A percentile compares a stretch with the other conserved stretches of the same genome.
These are phyloP conservation scores for Papilio protenor DNA, from an alignment of 2,888 invertebrate genomes.

Conservation along the genomic window DNA sequence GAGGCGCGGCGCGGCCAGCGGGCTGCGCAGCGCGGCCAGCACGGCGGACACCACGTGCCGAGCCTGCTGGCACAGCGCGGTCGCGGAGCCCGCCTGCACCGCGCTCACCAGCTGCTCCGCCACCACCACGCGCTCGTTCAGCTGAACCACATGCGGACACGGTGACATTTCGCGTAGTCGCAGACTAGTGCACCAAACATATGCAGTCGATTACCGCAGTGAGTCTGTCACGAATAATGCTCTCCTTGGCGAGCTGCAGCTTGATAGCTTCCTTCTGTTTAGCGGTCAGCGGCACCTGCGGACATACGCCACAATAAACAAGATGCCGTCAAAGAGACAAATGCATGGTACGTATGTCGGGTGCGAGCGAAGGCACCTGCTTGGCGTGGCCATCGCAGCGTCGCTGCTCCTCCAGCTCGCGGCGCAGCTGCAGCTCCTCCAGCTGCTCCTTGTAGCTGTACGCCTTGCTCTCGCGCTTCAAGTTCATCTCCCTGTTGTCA, in stretches of 20 bases:
- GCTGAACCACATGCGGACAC: constrained; percentile 50
- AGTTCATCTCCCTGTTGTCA: constrained; percentile 86
- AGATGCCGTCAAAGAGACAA: neutral
- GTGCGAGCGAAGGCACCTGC: constrained; percentile 62
- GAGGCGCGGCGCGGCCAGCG: constrained; percentile 89
- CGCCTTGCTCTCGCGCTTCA: constrained; percentile 97
- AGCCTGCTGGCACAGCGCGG: constrained; percentile 66
- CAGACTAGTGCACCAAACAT: neutral
- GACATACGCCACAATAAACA: constrained; percentile 32
- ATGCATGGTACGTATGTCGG: neutral
- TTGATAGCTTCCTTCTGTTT: constrained; percentile 97
- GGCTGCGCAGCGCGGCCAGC: constrained; percentile 88
- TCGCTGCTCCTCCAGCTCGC: constrained; percentile 96
- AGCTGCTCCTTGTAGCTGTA: constrained; percentile 98
- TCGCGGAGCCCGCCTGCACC: constrained; percentile 72
- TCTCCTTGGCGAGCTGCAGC: constrained; percentile 93
- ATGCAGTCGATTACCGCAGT: constrained; percentile 76
- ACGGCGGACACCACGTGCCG: constrained; percentile 68
- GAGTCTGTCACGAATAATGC: constrained; percentile 88
- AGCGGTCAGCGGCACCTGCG: constrained; percentile 81
- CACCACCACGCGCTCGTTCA: constrained; percentile 75
- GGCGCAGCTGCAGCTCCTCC: constrained; percentile 95
- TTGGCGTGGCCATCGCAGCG: constrained; percentile 91
- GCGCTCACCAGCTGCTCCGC: constrained; percentile 76
- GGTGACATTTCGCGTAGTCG: neutral